Conservation (phyloP, 1,140 invertebrate species). For the Zophobas atratus region DNA sequence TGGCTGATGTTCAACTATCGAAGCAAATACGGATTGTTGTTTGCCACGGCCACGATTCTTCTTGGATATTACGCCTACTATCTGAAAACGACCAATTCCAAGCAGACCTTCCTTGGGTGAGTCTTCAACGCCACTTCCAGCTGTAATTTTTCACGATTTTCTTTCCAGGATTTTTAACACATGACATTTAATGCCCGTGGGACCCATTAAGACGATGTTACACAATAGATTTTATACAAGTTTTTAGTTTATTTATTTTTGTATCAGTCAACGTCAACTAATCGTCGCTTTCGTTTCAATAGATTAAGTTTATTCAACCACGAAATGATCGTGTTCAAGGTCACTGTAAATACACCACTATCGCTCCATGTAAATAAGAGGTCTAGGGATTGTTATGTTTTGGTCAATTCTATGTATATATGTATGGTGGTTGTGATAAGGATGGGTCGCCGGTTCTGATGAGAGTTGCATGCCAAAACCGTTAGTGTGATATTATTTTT, state of each 20-base stretch:
- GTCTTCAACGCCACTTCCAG: neutral
- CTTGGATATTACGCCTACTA: constrained; percentile 72
- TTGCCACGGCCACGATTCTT: constrained; percentile 71
- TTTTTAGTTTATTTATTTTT: constrained; percentile 40
- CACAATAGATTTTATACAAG: constrained; percentile 65
- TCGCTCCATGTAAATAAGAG: constrained; percentile 30
- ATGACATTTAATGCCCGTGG: constrained; percentile 65
- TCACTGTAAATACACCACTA: constrained; percentile 28
- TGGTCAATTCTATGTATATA: neutral
- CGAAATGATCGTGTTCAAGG: constrained; percentile 16
- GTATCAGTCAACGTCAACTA: neutral
- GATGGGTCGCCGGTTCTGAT: neutral
- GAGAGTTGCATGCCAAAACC: constrained; percentile 37
- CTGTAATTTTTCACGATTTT: constrained; percentile 2
- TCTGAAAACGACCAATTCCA: constrained; percentile 66
- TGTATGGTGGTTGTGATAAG: neutral
- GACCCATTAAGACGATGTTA: constrained; percentile 61
- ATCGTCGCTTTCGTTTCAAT: constrained; percentile 18
- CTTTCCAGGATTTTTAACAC: constrained; percentile 63
- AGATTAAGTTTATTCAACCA: constrained; percentile 39
- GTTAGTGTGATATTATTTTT: constrained; percentile 30
- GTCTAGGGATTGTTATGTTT: constrained; percentile 29
- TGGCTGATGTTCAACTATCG: constrained; percentile 63
- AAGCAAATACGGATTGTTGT: constrained; percentile 67
- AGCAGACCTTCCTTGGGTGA: constrained; percentile 60